Conservation (phyloP, 2,113 vertebrate genomes). For the Tichodroma muraria region DNA sequence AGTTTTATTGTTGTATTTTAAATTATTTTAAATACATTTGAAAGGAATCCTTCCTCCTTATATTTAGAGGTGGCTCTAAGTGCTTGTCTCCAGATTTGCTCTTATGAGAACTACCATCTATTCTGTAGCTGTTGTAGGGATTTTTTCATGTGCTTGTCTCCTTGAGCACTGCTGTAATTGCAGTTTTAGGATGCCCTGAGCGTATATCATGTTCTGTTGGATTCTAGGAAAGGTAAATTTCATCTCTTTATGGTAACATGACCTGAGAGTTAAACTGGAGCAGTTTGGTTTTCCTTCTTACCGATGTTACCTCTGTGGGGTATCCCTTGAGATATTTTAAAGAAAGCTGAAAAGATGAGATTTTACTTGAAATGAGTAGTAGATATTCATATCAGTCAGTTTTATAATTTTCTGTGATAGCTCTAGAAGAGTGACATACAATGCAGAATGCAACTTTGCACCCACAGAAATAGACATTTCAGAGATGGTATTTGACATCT, state of each 20-base stretch:
- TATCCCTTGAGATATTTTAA: background rate
- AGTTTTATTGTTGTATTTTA: background rate
- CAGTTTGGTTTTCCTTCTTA: background rate
- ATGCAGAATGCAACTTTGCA: background rate
- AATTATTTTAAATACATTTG: background rate
- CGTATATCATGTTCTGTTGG: background rate
- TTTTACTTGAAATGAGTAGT: background rate
- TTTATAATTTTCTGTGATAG: background rate
- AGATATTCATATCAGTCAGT: background rate
- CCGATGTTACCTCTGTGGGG: background rate
- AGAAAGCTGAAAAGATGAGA: background rate
- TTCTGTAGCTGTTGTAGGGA: background rate
- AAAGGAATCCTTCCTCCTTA: background rate
- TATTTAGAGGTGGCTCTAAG: background rate
- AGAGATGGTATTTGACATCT: background rate
- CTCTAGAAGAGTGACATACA: background rate
- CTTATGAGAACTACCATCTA: background rate
- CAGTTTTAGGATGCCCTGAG: background rate
- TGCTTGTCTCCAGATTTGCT: background rate
- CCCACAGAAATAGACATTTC: background rate
- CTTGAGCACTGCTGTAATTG: background rate
- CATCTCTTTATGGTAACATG: rapidly evolving
- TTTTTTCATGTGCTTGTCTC: background rate
- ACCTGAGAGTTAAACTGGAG: background rate
- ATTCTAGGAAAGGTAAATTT: background rate